Evolutionary conservation across 2,797 vertebrate species (phyloP).

Genomic region (Eidolon dupreanum): DNA sequence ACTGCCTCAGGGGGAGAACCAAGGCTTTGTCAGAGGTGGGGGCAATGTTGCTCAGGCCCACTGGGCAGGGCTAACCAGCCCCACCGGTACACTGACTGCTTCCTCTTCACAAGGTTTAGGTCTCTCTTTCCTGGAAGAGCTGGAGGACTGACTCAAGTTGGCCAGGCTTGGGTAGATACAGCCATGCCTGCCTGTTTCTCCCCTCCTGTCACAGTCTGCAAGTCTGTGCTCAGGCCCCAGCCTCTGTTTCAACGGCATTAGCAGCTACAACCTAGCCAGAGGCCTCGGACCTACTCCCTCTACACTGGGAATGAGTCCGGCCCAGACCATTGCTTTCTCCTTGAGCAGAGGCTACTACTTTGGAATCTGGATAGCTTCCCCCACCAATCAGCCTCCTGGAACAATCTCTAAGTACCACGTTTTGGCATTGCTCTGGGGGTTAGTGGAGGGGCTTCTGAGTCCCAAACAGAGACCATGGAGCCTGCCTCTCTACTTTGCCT

Average conservation of each 20-base stretch:
- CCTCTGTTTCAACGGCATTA: neutral
- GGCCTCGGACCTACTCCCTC: neutral
- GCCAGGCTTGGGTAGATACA: neutral
- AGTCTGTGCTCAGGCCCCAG: neutral
- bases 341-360: neutral
- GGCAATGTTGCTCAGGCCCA: neutral
- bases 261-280: neutral
- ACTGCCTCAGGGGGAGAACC: neutral
- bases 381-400: neutral
- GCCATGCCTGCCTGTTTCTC: neutral
- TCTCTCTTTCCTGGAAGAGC: neutral
- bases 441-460: conserved; percentile 28
- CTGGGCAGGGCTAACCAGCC: neutral
- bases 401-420: neutral
- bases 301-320: neutral
- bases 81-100: neutral
- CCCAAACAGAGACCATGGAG: conserved; percentile 16
- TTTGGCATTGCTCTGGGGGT: conserved; percentile 16
- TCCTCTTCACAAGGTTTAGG: neutral
- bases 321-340: conserved; percentile 10
- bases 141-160: neutral
- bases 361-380: neutral
- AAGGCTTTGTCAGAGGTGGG: neutral
- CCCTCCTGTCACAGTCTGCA: neutral
- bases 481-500: conserved; percentile 49